These are phyloP conservation scores for Conus ventricosus DNA, from an alignment of 1,140 invertebrate genomes.

Conservation along the genomic window DNA sequence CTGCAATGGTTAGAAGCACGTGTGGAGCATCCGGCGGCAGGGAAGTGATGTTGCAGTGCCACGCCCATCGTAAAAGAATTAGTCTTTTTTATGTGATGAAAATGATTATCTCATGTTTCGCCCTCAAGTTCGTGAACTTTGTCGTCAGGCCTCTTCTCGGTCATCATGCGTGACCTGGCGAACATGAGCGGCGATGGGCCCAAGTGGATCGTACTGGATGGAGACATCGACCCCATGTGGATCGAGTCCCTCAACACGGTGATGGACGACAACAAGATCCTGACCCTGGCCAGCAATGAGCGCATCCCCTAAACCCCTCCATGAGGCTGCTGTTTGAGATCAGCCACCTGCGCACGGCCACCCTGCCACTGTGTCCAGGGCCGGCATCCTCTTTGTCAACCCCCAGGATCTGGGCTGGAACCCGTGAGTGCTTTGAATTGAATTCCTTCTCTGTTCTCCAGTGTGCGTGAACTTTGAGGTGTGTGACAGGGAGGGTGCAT, in stretches of 20 bases:
- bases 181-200: constrained; percentile 90
- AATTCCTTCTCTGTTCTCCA: too few relatives aligned
- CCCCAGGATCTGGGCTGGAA: constrained; percentile 97
- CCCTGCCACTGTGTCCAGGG: constrained; percentile 96
- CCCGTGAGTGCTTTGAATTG: constrained; percentile 81
- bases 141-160: constrained; percentile 87
- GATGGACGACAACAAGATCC: constrained; percentile 83
- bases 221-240: constrained; percentile 99
- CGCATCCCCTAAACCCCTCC: constrained; percentile 91
- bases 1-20: too few relatives aligned
- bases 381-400: constrained; percentile 83
- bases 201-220: constrained; percentile 97
- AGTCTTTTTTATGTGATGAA: too few relatives aligned
- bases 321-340: constrained; percentile 98
- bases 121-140: not conserved
- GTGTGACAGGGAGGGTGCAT: too few relatives aligned
- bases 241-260: constrained; percentile 93
- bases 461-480: too few relatives aligned
- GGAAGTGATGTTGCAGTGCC: too few relatives aligned
- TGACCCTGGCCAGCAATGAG: constrained; percentile 97
- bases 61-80: too few relatives aligned
- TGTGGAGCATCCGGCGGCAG: too few relatives aligned
- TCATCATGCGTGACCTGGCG: constrained; percentile 95
- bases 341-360: constrained; percentile 92
- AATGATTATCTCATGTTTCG: too few relatives aligned